phyloP scores from a whole-genome alignment of 92 coral and sea anemone species.

The Virgularia gustaviana region DNA sequence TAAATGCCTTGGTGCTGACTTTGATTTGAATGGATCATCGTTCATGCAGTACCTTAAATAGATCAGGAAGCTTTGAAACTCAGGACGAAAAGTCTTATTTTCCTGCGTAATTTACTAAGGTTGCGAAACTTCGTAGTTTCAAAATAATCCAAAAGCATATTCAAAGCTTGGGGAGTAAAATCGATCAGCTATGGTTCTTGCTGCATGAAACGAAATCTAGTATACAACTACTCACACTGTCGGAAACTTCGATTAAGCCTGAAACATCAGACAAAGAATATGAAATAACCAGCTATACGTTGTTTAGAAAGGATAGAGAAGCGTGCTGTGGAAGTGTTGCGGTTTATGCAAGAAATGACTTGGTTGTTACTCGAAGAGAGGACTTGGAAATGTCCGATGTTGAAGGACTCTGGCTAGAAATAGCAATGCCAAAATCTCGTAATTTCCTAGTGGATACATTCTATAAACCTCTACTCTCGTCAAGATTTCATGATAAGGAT shows the following conservation, averaged over 20 bases:
- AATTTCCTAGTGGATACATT: conserved; percentile 32
- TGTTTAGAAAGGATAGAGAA: conserved; percentile 35
- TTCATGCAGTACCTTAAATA: conserved; percentile 6
- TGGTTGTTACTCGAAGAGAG: conserved; percentile 36
- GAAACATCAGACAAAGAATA: conserved; percentile 27
- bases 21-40: conserved; percentile 6
- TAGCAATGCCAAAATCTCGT: conserved; percentile 33
- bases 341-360: conserved; percentile 26
- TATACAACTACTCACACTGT: conserved; percentile 38
- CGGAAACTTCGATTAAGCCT: conserved; percentile 35
- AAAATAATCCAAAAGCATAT: conserved; percentile 47
- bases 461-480: background rate
- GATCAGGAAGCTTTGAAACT: background rate
- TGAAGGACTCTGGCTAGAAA: conserved; percentile 43
- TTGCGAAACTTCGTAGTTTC: conserved; percentile 36
- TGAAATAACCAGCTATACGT: conserved; percentile 34
- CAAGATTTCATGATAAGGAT: conserved; percentile 33
- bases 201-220: conserved; percentile 30
- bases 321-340: conserved; percentile 31
- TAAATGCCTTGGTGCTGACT: conserved; percentile 35
- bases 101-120: conserved; percentile 19
- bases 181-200: conserved; percentile 47
- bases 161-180: conserved; percentile 42
- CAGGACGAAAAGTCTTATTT: conserved; percentile 5
- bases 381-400: conserved; percentile 27